Evolutionary conservation across 2,113 vertebrate genomes (phyloP).

Genomic region (Hepsetus odoe): DNA sequence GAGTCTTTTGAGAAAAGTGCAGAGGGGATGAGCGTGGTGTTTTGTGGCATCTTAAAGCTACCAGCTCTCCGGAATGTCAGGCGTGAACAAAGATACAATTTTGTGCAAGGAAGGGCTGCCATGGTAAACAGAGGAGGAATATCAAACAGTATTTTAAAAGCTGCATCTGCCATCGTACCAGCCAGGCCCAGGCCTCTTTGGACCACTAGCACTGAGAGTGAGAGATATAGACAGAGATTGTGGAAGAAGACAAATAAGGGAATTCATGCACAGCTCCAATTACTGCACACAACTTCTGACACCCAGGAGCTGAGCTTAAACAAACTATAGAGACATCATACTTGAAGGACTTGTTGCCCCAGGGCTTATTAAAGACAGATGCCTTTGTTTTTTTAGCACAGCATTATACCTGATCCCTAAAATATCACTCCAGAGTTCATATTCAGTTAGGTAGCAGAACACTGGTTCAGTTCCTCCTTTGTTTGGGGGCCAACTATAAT

Average conservation of each 20-base stretch:
- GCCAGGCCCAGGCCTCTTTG: background rate
- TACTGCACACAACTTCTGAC: background rate
- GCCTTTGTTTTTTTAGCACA: conserved; percentile 7
- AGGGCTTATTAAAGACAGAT: background rate
- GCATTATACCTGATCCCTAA: conserved; percentile 1
- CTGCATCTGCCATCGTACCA: background rate
- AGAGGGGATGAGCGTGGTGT: background rate
- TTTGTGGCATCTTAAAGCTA: background rate
- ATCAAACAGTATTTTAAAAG: conserved; percentile 22
- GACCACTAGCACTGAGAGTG: background rate
- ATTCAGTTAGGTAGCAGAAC: background rate
- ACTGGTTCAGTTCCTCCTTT: too few relatives aligned
- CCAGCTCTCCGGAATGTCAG: conserved; percentile 6
- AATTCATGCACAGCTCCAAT: conserved; percentile 19
- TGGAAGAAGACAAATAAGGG: conserved; percentile 30
- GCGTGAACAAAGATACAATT: conserved; percentile 18
- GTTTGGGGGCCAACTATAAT: background rate
- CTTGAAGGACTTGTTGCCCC: background rate
- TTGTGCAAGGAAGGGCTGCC: background rate
- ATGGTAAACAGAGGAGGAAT: conserved; percentile 5
- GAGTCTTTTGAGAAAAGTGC: background rate
- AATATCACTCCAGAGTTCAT: conserved; percentile 2
- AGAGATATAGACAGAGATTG: background rate
- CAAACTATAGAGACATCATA: conserved; percentile 1
- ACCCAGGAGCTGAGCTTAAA: conserved; percentile 16